Base-by-base conservation (phyloP, 2,113 vertebrate species). In the Numida meleagris region DNA sequence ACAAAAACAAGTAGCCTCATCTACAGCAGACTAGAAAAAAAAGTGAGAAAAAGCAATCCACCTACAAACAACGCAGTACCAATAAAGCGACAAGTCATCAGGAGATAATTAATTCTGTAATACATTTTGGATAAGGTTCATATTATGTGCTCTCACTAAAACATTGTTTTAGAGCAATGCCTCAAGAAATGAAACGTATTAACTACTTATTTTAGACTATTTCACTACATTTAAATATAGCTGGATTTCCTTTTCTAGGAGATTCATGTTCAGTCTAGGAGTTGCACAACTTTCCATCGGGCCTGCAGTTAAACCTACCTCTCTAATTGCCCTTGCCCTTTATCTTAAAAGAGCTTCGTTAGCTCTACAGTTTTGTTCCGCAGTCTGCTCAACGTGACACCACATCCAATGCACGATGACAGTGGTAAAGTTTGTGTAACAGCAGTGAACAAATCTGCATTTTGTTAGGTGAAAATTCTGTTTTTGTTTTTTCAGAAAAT, bases 361-460 rank as follows among this genome's bases (percentile, higher is more conserved):
- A 36, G 17, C 36, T 3, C 13, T 24, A 25, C 14, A 25, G 36
- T 9, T 19, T 19, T 14, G 34, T 20, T 21, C 40, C 15, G 31
- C 42, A 29, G 58, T 29, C 10, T 1, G 38, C 45, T 34, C 51
- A 20, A 3, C 5, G 1, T 1, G 29, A n/a, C 25, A 45, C 18
- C 14, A 9, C 58, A 9, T 2, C 25, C 59, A 36, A 38, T 0
- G 16, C 16, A 20, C 12, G 6, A 12, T 1, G 9, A 61, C 0
- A 48, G 23, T 3, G 3, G 48, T 3, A 45, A 33, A 61, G 33
- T 55, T 21, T 0, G 4, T 10, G 45, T 11, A 20, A 38, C 16
- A 63, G 38, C 0, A 2, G 3, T 14, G 27, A 94, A 33, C 4
- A 34, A 42, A 75, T 21, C 15, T 3, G 0, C 10, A 8, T 34